phyloP scores from a whole-genome alignment of 2,888 invertebrate genomes.

The Notocelia uddmanniana region DNA sequence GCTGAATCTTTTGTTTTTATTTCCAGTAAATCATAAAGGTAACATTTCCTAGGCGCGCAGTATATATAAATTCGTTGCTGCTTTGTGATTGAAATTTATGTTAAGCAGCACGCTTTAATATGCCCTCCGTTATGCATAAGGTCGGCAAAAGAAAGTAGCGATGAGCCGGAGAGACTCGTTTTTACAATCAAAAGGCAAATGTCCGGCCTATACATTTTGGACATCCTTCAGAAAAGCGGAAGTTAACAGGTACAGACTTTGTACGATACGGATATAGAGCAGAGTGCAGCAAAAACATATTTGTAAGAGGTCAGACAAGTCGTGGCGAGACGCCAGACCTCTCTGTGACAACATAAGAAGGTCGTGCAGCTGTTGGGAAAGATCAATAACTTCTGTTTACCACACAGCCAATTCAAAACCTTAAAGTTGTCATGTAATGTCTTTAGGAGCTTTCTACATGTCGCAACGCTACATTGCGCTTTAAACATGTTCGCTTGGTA shows the following conservation, averaged over 20 bases:
- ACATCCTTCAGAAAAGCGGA: conserved; percentile 12
- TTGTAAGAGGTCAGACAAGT: conserved; percentile 60
- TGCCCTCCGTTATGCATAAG: conserved; percentile 46
- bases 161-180: conserved; percentile 23
- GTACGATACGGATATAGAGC: conserved; percentile 63
- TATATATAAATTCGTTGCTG: conserved; percentile 55
- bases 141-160: conserved; percentile 40
- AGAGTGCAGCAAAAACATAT: conserved; percentile 59
- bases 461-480: conserved; percentile 19
- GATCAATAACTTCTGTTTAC: conserved; percentile 75
- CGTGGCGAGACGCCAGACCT: conserved; percentile 74
- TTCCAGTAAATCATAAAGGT: conserved; percentile 58
- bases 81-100: conserved; percentile 53
- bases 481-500: conserved; percentile 38
- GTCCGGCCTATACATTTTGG: conserved; percentile 21
- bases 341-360: conserved; percentile 80
- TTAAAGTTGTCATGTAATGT: background rate
- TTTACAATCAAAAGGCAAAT: conserved; percentile 39
- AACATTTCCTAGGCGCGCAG: conserved; percentile 53
- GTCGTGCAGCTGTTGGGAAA: conserved; percentile 68
- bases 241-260: conserved; percentile 50
- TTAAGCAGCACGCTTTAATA: conserved; percentile 45
- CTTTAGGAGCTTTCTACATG: conserved; percentile 7
- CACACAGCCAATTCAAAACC: conserved; percentile 60
- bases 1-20: conserved; percentile 59